Base-by-base conservation (phyloP, 2,113 vertebrate species). In the Heliornis fulica region DNA sequence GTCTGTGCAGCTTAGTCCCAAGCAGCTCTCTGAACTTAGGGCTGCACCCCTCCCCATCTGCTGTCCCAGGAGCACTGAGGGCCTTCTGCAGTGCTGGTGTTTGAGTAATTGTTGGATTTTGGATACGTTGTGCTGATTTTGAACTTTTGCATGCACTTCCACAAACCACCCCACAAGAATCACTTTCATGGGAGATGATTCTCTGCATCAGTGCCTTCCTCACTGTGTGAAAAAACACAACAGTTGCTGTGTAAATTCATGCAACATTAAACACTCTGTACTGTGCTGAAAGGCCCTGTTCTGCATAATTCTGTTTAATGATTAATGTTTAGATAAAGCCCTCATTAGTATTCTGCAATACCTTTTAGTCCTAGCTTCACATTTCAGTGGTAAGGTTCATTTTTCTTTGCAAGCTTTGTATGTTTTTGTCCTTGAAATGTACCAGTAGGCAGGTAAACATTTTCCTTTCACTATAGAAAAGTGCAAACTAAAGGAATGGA, bases 291-390 rank as follows among this genome's bases (percentile, higher is more conserved):
- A 90, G 60, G 64, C 59, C 60, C 46, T 46, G 18, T 86, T 96
- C 54, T 92, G 68, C 64, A n/a, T 93, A 41, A 81, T 66, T 81
- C 75, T 80, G 80, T 80, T 65, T 75, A 90, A 81, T 92, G 38
- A 90, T 57, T 90, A 70, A 74, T 78, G n/a, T 77, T 90, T 92
- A 94, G 60, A 70, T 93, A 92, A 93, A 88, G 34, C 43, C 69
- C 82, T 96, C 59, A 31, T 93, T 96, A 95, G 10, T 75, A 56
- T 90, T 83, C 43, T 92, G 61, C 79, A 87, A 38, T 72, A 45
- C 13, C 3, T 60, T 87, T 91, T 72, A 79, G 51, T 36, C 50
- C 45, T 82, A 45, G 64, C 61, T 65, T 54, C 81, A 72, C 89
- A 91, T 79, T 76, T 79, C 50, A 83, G 2, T 41, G 15, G 22